Percentiles rank a stretch among this genome's conserved stretches.
phyloP scores from a whole-genome alignment of 2,113 vertebrate species.

The Mesitornis unicolor region DNA sequence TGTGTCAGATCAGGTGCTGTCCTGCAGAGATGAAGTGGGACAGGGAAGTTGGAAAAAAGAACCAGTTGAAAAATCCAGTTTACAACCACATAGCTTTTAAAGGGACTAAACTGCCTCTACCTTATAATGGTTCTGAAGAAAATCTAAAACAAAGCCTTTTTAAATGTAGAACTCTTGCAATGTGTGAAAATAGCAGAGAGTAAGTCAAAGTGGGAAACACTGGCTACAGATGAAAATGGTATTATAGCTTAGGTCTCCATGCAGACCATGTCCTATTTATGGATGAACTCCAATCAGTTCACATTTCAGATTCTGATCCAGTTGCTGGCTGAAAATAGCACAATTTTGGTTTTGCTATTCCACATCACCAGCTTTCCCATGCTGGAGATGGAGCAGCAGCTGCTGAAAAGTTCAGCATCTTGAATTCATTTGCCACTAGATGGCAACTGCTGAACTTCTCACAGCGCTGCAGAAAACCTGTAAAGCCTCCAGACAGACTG shows the following conservation, averaged over 20 bases:
- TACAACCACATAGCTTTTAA: neutral
- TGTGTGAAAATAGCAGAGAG: neutral
- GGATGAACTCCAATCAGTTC: neutral
- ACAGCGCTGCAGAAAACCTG: neutral
- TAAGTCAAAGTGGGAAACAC: neutral
- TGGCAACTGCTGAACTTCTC: slow-evolving; percentile 65
- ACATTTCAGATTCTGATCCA: neutral
- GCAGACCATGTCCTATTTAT: neutral
- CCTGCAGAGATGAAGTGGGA: neutral
- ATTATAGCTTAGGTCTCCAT: neutral
- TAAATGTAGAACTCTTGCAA: neutral
- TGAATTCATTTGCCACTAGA: slow-evolving; percentile 63
- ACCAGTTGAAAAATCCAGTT: neutral
- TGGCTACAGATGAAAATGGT: neutral
- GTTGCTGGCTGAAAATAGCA: neutral
- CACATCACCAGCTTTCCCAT: neutral
- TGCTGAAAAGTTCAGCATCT: neutral
- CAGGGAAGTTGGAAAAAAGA: neutral
- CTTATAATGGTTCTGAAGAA: neutral
- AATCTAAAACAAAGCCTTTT: neutral
- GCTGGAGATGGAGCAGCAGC: neutral
- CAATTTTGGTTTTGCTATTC: neutral
- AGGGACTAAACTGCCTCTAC: neutral
- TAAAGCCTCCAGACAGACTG: neutral
- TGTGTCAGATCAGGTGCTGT: neutral